Conservation (phyloP, 2,113 vertebrate species). For the Axis porcinus region DNA sequence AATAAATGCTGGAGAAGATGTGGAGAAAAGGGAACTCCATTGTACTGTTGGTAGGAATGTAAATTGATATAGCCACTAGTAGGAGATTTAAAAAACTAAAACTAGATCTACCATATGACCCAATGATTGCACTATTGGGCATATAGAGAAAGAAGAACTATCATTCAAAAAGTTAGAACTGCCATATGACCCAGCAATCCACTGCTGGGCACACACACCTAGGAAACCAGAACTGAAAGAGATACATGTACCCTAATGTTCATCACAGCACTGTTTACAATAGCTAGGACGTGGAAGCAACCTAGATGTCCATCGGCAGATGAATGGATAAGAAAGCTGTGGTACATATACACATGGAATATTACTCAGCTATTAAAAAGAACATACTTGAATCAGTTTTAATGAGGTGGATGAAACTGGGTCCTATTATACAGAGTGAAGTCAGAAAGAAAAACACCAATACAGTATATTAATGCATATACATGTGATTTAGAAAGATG, state of each 20-base stretch:
- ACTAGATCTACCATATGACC: neutral
- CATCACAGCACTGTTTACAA: neutral
- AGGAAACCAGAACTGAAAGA: neutral
- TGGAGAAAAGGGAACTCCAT: neutral
- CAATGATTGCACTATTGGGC: accelerated
- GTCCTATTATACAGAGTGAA: neutral
- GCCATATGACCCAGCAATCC: neutral
- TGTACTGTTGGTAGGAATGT: neutral
- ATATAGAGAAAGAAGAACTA: neutral
- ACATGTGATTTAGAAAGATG: neutral
- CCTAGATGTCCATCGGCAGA: neutral
- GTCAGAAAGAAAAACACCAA: neutral
- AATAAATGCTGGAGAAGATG: neutral
- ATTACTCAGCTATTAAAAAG: neutral
- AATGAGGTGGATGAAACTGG: neutral
- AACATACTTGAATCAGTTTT: neutral
- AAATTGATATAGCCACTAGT: neutral
- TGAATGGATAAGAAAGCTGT: neutral
- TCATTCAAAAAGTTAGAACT: neutral
- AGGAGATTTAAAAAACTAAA: neutral
- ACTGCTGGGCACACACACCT: neutral
- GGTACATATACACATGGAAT: neutral
- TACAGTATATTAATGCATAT: neutral
- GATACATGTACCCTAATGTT: neutral
- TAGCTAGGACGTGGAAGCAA: neutral